Conservation (phyloP, 2,797 vertebrate species). For the Pteropus rufus region DNA sequence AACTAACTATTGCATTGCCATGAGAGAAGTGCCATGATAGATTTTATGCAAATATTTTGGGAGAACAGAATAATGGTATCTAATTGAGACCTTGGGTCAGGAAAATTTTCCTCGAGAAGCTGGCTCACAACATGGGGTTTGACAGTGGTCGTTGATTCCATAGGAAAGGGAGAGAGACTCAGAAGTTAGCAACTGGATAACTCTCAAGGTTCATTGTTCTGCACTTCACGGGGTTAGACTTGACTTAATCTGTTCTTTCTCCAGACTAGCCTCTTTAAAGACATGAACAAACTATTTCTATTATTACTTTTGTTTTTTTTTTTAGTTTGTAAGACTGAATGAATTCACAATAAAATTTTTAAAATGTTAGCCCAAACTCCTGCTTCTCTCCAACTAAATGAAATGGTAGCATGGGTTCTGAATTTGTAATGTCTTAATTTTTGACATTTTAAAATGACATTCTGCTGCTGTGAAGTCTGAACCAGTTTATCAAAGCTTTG, state of each 20-base stretch:
- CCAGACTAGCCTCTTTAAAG: background rate
- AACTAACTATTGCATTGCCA: background rate
- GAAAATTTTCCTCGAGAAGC: background rate
- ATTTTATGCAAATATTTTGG: background rate
- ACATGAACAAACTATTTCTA: background rate
- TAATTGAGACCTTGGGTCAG: background rate
- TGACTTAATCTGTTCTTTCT: background rate
- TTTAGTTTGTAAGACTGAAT: background rate
- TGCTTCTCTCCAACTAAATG: background rate
- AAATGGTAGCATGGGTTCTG: background rate
- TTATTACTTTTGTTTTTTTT: background rate
- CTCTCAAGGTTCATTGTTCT: background rate
- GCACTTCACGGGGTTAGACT: background rate
- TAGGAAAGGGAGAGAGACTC: background rate
- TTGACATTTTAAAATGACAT: slow-evolving; percentile 14
- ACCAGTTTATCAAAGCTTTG: background rate
- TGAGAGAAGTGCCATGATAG: background rate
- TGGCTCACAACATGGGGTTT: background rate
- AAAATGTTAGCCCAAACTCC: background rate
- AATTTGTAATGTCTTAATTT: slow-evolving; percentile 26
- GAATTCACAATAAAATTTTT: background rate
- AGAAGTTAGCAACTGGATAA: background rate
- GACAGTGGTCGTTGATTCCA: background rate
- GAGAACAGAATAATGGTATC: background rate
- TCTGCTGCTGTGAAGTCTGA: background rate